Evolutionary conservation across 2,113 vertebrate genomes (phyloP), one percentile per base, ranked within the genome.

Genomic region (Archilochus colubris): DNA sequence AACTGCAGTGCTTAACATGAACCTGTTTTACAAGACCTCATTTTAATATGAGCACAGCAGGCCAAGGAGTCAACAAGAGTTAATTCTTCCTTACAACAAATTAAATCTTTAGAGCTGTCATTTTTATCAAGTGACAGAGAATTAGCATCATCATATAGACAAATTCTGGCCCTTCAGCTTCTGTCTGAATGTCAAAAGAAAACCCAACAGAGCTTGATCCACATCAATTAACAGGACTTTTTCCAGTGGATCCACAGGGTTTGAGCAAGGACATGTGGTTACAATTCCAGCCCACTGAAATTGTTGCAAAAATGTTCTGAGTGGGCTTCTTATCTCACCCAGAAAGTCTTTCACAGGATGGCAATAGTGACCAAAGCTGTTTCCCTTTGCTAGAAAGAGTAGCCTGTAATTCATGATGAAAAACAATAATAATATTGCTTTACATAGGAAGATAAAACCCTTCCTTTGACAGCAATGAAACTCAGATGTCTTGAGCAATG

Each of bases 401-500:
- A 84, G 80, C 12, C 64, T 88, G 69, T 92, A 89, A 93, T 81
- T 86, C 75, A 75, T 3, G 59, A 25, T n/a, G 73, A 86, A 88
- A 93, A 95, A 31, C 62, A 86, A 82, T 81, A 91, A 86, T 70
- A 87, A 73, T 93, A 80, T 51, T 94, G 59, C 58, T 94, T 92
- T 96, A 85, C 81, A 83, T 6, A 64, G 67, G 27, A 82, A 88
- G 78, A 96, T 96, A 95, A 96, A 95, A 95, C 38, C 67, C 31
- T 86, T 81, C 89, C 80, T 94, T 91, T 19, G 78, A 33, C 88
- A 79, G 96, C 89, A 88, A 28, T 80, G 94, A 94, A 96, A 74
- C 94, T 94, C 86, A 90, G 95, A 96, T 92, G 78, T 91, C 95
- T 94, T 38, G 72, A 96, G 94, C 95, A 96, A 97, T 96, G 96